Evolutionary conservation across 2,797 vertebrate species (phyloP).

Genomic region (Trachops cirrhosus): DNA sequence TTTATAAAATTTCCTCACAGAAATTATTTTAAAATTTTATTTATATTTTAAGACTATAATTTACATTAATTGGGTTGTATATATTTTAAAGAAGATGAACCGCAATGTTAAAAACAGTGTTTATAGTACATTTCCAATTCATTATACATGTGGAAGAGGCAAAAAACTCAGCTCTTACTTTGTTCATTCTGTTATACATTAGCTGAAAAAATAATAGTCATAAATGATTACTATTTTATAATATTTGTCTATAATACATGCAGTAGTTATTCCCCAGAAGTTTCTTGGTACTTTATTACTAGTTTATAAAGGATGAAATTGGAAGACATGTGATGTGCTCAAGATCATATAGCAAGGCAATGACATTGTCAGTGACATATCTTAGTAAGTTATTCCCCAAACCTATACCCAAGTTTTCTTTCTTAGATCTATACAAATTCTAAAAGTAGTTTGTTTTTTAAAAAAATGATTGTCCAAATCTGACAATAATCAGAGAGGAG

Average conservation of each 20-base stretch:
- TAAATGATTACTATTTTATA: background rate
- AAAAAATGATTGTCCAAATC: background rate
- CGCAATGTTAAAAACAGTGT: slow-evolving; percentile 1
- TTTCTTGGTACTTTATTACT: background rate
- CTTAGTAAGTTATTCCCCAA: background rate
- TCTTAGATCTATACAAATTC: background rate
- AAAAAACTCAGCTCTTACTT: slow-evolving; percentile 21
- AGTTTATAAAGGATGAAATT: background rate
- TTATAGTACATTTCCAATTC: background rate
- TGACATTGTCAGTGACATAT: background rate
- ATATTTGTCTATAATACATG: background rate
- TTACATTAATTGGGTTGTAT: no score
- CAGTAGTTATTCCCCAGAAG: background rate
- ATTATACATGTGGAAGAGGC: background rate
- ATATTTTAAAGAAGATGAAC: slow-evolving; percentile 50
- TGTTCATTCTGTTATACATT: slow-evolving; percentile 8
- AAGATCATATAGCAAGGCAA: background rate
- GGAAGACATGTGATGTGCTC: background rate
- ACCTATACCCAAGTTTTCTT: background rate
- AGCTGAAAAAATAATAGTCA: background rate
- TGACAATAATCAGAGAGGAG: no score
- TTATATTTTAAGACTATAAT: slow-evolving; percentile 52
- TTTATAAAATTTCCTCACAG: slow-evolving; percentile 12
- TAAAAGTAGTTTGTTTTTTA: background rate
- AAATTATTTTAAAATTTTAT: slow-evolving; percentile 17